Evolutionary conservation across 2,797 vertebrate species (phyloP).

Genomic region (Chloroceryle amazona): DNA sequence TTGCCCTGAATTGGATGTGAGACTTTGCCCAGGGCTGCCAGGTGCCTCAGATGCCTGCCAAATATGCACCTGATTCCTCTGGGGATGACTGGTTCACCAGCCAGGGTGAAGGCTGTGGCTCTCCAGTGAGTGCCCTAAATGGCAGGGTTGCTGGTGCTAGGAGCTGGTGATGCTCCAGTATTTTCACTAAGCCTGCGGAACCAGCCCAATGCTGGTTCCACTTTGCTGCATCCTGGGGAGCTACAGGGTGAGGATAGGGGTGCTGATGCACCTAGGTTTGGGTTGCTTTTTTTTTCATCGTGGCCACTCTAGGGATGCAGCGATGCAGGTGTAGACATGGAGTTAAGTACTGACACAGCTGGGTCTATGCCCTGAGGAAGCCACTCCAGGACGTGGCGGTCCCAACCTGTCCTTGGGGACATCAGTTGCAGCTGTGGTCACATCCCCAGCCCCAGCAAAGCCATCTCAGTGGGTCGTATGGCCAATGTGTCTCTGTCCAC

Average conservation of each 20-base stretch:
- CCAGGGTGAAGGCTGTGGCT: not conserved
- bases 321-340: not conserved
- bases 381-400: not conserved
- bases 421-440: not conserved
- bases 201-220: accelerated
- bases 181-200: not conserved
- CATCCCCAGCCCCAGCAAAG: not conserved
- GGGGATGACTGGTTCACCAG: accelerated
- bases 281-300: not conserved
- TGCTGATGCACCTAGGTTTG: not conserved
- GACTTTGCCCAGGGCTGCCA: not conserved
- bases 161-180: accelerated
- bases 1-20: not conserved
- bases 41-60: accelerated
- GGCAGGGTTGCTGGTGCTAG: not conserved
- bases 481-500: accelerated
- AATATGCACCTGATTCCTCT: accelerated
- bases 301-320: accelerated
- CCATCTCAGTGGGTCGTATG: not conserved
- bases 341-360: not conserved
- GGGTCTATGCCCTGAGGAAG: not conserved
- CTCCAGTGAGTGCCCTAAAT: not conserved
- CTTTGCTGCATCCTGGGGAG: not conserved
- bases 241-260: not conserved
- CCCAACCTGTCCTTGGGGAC: accelerated